These are phyloP conservation scores for Anthoptus insignis DNA, from an alignment of 2,888 invertebrate species.

Conservation along the genomic window DNA sequence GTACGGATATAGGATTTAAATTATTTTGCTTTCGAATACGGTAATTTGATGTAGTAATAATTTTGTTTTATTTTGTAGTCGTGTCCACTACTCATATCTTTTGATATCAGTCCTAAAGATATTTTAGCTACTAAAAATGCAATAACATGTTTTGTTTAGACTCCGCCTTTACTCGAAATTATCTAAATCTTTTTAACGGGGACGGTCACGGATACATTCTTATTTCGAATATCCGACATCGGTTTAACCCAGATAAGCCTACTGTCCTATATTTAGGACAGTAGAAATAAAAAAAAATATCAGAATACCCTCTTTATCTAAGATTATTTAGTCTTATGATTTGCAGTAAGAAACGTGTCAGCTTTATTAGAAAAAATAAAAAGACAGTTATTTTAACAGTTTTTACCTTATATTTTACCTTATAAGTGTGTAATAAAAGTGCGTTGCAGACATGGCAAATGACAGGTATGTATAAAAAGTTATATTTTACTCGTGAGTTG, in stretches of 20 bases:
- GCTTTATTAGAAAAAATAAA: slow-evolving; percentile 45
- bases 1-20: too few species aligned
- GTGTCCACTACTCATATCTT: too few species aligned
- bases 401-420: slow-evolving; percentile 45
- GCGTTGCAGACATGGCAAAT: slow-evolving; percentile 48
- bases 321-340: slow-evolving; percentile 38
- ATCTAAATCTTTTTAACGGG: too few species aligned
- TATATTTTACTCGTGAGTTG: slow-evolving; percentile 44
- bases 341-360: slow-evolving; percentile 43
- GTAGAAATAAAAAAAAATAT: slow-evolving; percentile 24
- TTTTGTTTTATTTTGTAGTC: too few species aligned
- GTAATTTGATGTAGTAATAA: too few species aligned
- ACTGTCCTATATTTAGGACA: slow-evolving; percentile 29
- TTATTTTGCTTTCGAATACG: too few species aligned
- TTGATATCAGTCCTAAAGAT: too few species aligned
- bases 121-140: too few species aligned
- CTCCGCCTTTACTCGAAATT: too few species aligned
- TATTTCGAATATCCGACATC: too few species aligned
- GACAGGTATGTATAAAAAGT: slow-evolving; percentile 45
- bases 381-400: slow-evolving; percentile 47
- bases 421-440: slow-evolving; percentile 49
- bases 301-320: slow-evolving; percentile 22
- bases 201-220: too few species aligned
- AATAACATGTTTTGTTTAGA: too few species aligned
- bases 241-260: slow-evolving; percentile 3